phyloP scores from a whole-genome alignment of 2,797 vertebrate genomes.

The Sebastes itinus region DNA sequence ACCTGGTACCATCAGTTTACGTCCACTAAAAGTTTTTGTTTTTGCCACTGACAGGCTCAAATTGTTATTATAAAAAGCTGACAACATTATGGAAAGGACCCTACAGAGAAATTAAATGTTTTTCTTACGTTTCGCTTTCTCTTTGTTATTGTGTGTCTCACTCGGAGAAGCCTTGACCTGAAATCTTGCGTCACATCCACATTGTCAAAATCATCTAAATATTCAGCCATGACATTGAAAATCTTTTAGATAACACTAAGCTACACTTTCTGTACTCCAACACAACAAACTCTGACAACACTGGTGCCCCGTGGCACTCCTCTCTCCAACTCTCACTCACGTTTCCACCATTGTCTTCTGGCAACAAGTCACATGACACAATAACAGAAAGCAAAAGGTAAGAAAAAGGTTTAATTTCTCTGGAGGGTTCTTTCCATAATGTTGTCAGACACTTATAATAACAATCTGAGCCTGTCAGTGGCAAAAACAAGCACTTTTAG shows the following conservation, averaged over 20 bases:
- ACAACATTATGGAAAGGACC: not conserved
- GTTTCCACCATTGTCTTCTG: accelerated
- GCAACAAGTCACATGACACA: not conserved
- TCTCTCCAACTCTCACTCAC: not conserved
- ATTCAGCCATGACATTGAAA: not conserved
- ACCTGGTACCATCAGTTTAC: no score
- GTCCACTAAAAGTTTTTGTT: no score
- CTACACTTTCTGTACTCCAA: not conserved
- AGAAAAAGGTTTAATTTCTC: not conserved
- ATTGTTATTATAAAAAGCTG: not conserved
- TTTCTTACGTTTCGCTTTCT: not conserved
- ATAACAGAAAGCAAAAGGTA: not conserved
- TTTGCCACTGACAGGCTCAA: no score
- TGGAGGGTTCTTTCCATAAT: no score
- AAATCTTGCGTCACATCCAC: not conserved
- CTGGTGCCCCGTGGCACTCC: not conserved
- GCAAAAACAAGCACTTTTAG: no score
- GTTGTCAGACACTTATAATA: no score
- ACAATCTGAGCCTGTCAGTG: no score
- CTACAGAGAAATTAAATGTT: not conserved
- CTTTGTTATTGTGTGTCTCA: not conserved
- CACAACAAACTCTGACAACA: not conserved
- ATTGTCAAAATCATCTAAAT: not conserved
- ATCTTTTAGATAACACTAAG: not conserved
- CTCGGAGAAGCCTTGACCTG: no score